Evolutionary conservation across 2,113 vertebrate genomes (phyloP).

Genomic region (Rutilus rutilus): DNA sequence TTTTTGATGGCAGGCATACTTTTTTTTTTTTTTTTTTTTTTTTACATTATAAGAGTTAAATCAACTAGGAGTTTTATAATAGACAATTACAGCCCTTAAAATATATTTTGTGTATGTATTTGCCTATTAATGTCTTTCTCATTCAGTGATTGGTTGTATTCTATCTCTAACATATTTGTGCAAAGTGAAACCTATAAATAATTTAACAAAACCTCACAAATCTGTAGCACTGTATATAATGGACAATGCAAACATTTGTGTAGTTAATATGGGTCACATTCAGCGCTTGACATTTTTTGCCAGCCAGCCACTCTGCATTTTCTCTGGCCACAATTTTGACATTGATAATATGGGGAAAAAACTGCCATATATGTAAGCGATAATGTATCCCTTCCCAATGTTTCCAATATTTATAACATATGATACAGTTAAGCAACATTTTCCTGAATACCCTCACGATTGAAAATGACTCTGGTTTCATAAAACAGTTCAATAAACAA

Average conservation of each 20-base stretch:
- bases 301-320: too few species aligned
- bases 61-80: conserved; percentile 41
- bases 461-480: too few species aligned
- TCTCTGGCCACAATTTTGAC: too few species aligned
- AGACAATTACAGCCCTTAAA: conserved; percentile 36
- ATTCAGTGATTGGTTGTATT: conserved; percentile 9
- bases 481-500: too few species aligned
- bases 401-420: too few species aligned
- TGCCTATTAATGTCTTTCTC: conserved; percentile 29
- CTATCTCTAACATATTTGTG: background rate
- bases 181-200: background rate
- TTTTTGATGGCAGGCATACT: conserved; percentile 52
- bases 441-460: too few species aligned
- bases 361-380: background rate
- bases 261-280: background rate
- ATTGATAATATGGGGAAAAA: too few species aligned
- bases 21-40: conserved; percentile 49
- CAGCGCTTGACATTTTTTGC: too few species aligned
- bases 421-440: too few species aligned
- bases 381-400: too few species aligned
- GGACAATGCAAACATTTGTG: background rate
- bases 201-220: background rate
- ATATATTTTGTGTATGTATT: conserved; percentile 37
- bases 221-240: background rate
- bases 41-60: conserved; percentile 28